These are phyloP conservation scores for Sebastes ruberrimus DNA, from an alignment of 2,797 vertebrate species.

Conservation along the genomic window DNA sequence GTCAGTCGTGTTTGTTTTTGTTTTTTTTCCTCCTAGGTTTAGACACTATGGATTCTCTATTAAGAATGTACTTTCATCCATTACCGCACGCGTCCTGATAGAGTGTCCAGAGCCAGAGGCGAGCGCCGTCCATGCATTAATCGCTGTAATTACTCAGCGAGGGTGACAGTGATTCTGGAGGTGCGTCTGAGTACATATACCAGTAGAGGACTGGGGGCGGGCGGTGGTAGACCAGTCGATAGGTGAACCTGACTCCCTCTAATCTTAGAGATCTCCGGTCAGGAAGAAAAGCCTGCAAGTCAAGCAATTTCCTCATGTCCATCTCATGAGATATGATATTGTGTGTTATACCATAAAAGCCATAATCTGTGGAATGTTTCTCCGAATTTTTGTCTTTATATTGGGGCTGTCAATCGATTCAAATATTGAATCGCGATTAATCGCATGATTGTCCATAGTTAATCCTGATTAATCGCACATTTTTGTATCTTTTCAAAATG, in stretches of 20 bases:
- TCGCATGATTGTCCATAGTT: too few species aligned
- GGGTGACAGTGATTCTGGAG: slow-evolving; percentile 60
- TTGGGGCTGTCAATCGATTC: too few species aligned
- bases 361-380: background rate
- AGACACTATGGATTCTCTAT: slow-evolving; percentile 60
- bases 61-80: slow-evolving; percentile 48
- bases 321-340: background rate
- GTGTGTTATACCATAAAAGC: background rate
- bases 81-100: slow-evolving; percentile 56
- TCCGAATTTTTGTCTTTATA: too few species aligned
- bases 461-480: too few species aligned
- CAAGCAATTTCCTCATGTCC: background rate
- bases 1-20: slow-evolving; percentile 18
- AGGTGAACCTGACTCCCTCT: slow-evolving; percentile 36
- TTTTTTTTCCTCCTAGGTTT: slow-evolving; percentile 16
- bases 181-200: slow-evolving; percentile 35
- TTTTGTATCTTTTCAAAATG: too few species aligned
- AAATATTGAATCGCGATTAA: too few species aligned
- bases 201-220: slow-evolving; percentile 1
- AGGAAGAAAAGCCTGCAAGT: slow-evolving; percentile 7
- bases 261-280: slow-evolving; percentile 26
- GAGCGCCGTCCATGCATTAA: slow-evolving; percentile 58
- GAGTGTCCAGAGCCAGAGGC: slow-evolving; percentile 61
- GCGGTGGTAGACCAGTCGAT: slow-evolving; percentile 28
- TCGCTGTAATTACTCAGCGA: slow-evolving; percentile 65